These are phyloP conservation scores for Ctenoplectra terminalis DNA, from an alignment of 1,140 invertebrate species.

Conservation along the genomic window DNA sequence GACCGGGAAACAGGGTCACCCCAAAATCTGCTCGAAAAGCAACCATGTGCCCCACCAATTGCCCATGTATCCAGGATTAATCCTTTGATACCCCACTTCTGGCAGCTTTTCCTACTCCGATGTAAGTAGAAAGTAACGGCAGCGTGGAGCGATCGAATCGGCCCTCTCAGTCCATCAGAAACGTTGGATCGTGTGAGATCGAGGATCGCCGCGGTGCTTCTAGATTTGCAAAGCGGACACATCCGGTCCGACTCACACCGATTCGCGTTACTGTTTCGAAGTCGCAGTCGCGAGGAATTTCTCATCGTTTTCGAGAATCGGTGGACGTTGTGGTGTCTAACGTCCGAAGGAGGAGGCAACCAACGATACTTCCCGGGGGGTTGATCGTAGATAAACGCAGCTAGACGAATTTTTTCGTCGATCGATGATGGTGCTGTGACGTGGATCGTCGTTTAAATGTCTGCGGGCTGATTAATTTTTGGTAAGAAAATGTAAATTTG, in stretches of 20 bases:
- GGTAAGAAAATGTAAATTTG: slow-evolving; percentile 20
- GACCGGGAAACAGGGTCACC: not conserved
- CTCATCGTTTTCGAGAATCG: not conserved
- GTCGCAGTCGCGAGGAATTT: no score
- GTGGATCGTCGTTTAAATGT: not conserved
- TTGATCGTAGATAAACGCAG: not conserved
- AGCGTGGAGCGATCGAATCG: slow-evolving; percentile 20
- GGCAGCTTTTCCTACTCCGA: slow-evolving; percentile 33
- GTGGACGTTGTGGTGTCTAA: not conserved
- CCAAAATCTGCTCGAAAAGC: not conserved
- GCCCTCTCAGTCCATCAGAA: slow-evolving; percentile 50
- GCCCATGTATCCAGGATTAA: slow-evolving; percentile 5
- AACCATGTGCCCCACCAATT: slow-evolving; percentile 33
- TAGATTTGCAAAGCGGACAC: not conserved
- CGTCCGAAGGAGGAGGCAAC: not conserved
- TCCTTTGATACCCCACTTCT: slow-evolving; percentile 61
- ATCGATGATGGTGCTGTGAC: slow-evolving; percentile 1
- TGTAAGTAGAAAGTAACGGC: slow-evolving; percentile 49
- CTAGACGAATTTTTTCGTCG: not conserved
- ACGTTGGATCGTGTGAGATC: slow-evolving; percentile 52
- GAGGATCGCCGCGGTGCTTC: not conserved
- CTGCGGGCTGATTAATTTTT: not conserved
- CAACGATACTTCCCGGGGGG: no score
- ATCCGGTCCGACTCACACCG: not conserved
- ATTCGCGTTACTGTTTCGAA: not conserved